Evolutionary conservation across 2,797 vertebrate genomes (phyloP), one percentile per base, ranked within the genome.

Genomic region (Novumbra hubbsi): DNA sequence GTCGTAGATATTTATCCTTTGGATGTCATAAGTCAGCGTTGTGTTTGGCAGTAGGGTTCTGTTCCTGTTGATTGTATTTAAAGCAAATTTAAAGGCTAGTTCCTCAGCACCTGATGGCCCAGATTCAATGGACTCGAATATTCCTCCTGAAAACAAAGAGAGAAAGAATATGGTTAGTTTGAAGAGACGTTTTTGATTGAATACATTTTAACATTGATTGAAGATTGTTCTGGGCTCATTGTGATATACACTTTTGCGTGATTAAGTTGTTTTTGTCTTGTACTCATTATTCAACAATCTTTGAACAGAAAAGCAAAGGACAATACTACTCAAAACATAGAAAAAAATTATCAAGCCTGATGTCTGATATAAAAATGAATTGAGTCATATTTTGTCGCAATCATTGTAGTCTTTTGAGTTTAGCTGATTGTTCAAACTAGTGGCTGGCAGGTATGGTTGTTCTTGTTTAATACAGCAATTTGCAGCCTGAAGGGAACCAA

Each of bases 61-160:
- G 89, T 99, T 99, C 92, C 98, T 96, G 95, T 99, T 99, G 93
- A 99, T 99, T 91, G 97, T 99, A 87, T 99, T 99, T 92, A 99
- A 96, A 92, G 98, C 97, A 95, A 99, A 99, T 93, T 98, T 96
- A 92, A 99, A 99, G 83, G 98, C 98, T 86, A 99, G 90, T 85
- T 99, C 98, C 88, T 99, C 98, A 78, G 98, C 97, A 90, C 97
- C 97, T 81, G 97, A 98, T 68, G 98, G 97, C 41, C 96, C 96
- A 69, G 95, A 97, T 91, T 99, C 98, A 81, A 97, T 94, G 83
- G 97, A 99, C 90, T 99, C 98, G 88, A 99, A 99, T 92, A 99
- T 99, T 55, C 98, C 97, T 62, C 98, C 97, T 99, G 85, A 75
- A 68, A 84, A 90, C 78, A 60, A 81, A 75, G 32, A 60, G 60